phyloP scores from a whole-genome alignment of 1,140 invertebrate genomes.

The Diabrotica undecimpunctata region DNA sequence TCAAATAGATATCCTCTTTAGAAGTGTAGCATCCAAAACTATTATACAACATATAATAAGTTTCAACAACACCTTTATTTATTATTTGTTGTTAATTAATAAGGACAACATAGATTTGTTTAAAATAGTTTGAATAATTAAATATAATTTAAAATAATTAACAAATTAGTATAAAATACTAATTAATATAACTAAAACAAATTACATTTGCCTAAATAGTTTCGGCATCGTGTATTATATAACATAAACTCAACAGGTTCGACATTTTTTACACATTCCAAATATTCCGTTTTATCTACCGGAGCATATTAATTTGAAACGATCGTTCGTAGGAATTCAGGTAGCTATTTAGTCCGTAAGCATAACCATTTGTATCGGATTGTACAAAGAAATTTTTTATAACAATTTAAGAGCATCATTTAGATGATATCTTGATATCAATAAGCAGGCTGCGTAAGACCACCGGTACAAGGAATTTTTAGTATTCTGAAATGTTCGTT shows the following conservation, averaged over 20 bases:
- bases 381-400: slow-evolving; percentile 3
- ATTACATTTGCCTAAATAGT: no score
- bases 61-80: no score
- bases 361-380: slow-evolving; percentile 6
- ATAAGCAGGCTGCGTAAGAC: background rate
- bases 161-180: no score
- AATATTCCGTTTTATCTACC: slow-evolving; percentile 4
- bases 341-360: slow-evolving; percentile 6
- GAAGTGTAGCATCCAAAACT: no score
- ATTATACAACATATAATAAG: no score
- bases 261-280: background rate
- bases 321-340: background rate
- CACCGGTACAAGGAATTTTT: slow-evolving; percentile 6
- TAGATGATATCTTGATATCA: slow-evolving; percentile 13
- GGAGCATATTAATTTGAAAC: background rate
- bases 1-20: no score
- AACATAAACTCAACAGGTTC: background rate
- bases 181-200: no score
- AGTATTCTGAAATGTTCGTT: slow-evolving; percentile 3
- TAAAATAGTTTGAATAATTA: no score
- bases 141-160: no score
- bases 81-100: no score
- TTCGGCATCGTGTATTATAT: no score
- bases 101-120: no score
- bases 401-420: background rate